These are phyloP conservation scores for Apogon hyalosoma DNA, from an alignment of 2,797 vertebrate species.

Conservation along the genomic window DNA sequence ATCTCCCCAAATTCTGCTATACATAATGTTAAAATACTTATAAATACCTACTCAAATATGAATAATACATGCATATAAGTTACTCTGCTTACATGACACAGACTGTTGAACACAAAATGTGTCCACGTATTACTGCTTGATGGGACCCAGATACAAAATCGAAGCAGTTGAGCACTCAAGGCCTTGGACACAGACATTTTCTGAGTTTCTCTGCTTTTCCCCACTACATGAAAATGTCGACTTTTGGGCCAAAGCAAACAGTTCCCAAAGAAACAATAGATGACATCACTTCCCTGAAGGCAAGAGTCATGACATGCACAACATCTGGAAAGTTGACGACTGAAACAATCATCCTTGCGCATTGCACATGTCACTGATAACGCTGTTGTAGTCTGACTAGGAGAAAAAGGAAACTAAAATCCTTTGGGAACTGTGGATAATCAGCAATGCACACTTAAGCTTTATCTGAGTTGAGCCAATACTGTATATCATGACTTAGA, in stretches of 20 bases:
- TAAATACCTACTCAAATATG: too few relatives aligned
- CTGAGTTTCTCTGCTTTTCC: conserved; percentile 19
- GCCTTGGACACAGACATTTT: conserved; percentile 9
- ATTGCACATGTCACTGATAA: conserved; percentile 51
- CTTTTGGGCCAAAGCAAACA: conserved; percentile 55
- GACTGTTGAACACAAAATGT: too few relatives aligned
- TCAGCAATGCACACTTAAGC: conserved; percentile 7
- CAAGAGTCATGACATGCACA: conserved; percentile 59
- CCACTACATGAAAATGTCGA: conserved; percentile 14
- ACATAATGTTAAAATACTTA: too few relatives aligned
- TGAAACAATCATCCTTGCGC: conserved; percentile 59
- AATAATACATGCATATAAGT: too few relatives aligned
- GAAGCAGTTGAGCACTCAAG: neutral
- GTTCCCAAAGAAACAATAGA: conserved; percentile 68
- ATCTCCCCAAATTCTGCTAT: too few relatives aligned
- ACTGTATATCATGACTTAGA: conserved; percentile 20
- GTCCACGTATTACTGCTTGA: neutral
- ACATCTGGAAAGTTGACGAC: conserved; percentile 75
- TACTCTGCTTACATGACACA: too few relatives aligned
- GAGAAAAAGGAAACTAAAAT: conserved; percentile 14
- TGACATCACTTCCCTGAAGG: conserved; percentile 75
- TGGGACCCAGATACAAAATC: neutral
- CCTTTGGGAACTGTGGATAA: neutral
- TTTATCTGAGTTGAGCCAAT: conserved; percentile 12
- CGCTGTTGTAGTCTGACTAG: conserved; percentile 22